A percentile compares a stretch with the other conserved stretches of the same genome.
Conservation (phyloP, 2,888 invertebrate species). For the Xestoiulus laeticollis region DNA sequence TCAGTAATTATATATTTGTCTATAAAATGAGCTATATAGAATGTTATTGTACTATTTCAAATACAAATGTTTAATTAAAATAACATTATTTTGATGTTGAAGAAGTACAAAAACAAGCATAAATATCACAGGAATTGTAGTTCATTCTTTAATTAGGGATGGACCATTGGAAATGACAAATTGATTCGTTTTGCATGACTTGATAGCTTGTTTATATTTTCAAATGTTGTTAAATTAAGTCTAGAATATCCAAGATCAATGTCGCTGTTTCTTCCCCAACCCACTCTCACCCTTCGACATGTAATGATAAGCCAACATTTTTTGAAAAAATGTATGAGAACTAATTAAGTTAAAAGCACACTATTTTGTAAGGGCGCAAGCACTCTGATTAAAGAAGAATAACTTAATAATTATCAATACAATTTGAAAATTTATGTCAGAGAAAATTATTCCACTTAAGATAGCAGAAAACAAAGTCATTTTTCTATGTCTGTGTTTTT, state of each 20-base stretch:
- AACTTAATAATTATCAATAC: background rate
- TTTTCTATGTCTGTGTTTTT: constrained; percentile 1
- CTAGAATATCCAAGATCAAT: background rate
- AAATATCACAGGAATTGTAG: too few relatives aligned
- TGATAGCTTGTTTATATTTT: too few relatives aligned
- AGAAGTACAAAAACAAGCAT: too few relatives aligned
- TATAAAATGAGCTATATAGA: too few relatives aligned
- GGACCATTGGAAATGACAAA: too few relatives aligned
- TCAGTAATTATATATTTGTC: too few relatives aligned
- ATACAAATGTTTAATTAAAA: too few relatives aligned
- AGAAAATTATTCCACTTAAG: background rate
- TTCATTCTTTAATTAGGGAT: too few relatives aligned
- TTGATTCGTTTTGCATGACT: too few relatives aligned
- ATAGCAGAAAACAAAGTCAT: background rate
- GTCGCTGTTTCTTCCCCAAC: background rate
- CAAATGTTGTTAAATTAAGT: too few relatives aligned
- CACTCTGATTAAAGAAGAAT: background rate
- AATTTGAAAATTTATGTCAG: constrained; percentile 11
- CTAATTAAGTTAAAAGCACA: background rate
- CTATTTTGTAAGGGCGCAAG: background rate
- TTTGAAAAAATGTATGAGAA: background rate
- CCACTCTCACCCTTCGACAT: background rate
- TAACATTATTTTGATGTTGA: too few relatives aligned
- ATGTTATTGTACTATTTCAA: too few relatives aligned
- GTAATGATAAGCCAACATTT: background rate